phyloP scores from a whole-genome alignment of 2,888 invertebrate species.

The Drosophila nr. fundita region DNA sequence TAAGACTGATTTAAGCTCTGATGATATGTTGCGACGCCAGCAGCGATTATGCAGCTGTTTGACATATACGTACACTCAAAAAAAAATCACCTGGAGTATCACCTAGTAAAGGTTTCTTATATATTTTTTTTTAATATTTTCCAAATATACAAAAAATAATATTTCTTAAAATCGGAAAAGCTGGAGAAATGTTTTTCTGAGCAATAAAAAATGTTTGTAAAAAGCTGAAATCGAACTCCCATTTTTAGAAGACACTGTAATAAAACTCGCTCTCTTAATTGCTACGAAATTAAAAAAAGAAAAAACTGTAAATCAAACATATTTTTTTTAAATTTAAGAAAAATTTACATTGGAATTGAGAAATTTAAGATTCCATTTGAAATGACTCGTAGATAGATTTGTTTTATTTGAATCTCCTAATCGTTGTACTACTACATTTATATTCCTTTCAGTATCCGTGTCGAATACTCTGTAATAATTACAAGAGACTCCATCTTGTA shows the following conservation, averaged over 20 bases:
- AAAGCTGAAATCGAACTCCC: background rate
- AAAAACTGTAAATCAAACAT: background rate
- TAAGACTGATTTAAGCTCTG: conserved; percentile 71
- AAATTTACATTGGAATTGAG: background rate
- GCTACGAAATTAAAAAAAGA: background rate
- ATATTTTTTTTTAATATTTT: background rate
- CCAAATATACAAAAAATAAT: too few relatives aligned
- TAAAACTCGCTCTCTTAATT: background rate
- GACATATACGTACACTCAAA: background rate
- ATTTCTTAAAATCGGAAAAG: too few relatives aligned
- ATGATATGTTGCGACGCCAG: conserved; percentile 60
- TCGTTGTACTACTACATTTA: background rate
- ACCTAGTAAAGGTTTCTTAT: background rate
- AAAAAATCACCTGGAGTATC: background rate
- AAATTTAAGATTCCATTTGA: background rate
- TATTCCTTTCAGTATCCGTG: background rate
- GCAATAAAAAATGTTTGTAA: background rate
- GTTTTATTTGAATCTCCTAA: background rate
- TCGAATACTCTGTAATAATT: background rate
- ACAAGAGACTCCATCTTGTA: background rate
- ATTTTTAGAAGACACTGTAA: background rate
- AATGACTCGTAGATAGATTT: background rate
- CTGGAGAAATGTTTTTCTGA: too few relatives aligned
- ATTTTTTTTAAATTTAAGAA: background rate
- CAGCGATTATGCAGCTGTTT: conserved; percentile 19